Conservation (phyloP, 2,888 invertebrate species). For the Ormyrus labotus region DNA sequence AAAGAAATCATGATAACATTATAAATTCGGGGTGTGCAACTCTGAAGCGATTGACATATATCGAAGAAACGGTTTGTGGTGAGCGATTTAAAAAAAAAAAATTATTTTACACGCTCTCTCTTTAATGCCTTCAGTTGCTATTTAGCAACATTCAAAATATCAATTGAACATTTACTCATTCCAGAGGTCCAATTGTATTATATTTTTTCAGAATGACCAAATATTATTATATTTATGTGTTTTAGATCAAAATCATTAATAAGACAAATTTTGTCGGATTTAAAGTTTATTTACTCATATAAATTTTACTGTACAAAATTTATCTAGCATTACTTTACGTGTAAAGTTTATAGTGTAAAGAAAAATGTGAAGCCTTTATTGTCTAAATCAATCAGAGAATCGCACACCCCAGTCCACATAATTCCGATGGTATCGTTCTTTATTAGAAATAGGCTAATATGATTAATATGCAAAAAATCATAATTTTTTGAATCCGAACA, state of each 20-base stretch:
- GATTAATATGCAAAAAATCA: conserved; percentile 35
- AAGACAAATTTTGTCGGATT: conserved; percentile 6
- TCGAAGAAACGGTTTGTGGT: conserved; percentile 20
- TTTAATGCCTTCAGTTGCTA: conserved; percentile 8
- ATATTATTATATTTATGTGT: conserved; percentile 32
- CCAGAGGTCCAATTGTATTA: conserved; percentile 57
- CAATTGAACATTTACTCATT: conserved; percentile 51
- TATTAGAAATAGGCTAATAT: conserved; percentile 26
- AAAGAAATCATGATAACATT: conserved; percentile 54
- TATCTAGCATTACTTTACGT: neutral
- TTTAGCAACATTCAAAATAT: conserved; percentile 16
- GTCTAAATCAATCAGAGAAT: conserved; percentile 51
- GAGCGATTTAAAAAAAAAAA: conserved; percentile 14
- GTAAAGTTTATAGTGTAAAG: conserved; percentile 15
- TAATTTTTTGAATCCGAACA: conserved; percentile 42
- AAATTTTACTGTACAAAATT: conserved; percentile 24
- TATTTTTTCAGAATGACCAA: conserved; percentile 59
- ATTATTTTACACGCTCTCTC: conserved; percentile 19
- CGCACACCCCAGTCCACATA: conserved; percentile 55
- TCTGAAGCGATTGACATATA: conserved; percentile 55
- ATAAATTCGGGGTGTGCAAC: conserved; percentile 59
- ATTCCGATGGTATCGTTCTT: conserved; percentile 48
- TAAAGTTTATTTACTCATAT: conserved; percentile 6
- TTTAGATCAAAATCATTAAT: conserved; percentile 13
- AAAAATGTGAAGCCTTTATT: conserved; percentile 8